Conservation (phyloP, 2,797 vertebrate genomes). For the Phataginus tricuspis region DNA sequence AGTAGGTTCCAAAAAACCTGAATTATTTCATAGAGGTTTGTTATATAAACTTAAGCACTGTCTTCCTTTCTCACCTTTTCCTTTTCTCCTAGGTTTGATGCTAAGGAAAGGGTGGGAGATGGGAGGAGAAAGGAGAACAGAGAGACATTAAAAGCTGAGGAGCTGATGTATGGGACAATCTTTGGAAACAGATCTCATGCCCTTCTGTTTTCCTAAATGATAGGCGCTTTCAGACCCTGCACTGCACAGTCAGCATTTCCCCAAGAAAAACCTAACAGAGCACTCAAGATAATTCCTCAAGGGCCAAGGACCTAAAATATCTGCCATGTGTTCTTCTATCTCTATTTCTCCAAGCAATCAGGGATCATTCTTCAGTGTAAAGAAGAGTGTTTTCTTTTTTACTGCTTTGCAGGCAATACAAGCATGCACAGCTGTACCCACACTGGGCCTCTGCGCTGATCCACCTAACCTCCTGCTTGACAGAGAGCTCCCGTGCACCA, state of each 20-base stretch:
- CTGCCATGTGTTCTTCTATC: slow-evolving; percentile 18
- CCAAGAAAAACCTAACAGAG: slow-evolving; percentile 65
- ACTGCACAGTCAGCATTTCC: slow-evolving; percentile 66
- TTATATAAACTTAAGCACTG: not conserved
- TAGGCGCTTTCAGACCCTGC: slow-evolving; percentile 40
- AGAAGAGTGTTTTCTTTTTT: slow-evolving; percentile 55
- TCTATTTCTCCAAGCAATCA: slow-evolving; percentile 71
- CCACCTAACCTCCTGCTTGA: slow-evolving; percentile 44
- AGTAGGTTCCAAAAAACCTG: not conserved
- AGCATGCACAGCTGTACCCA: slow-evolving; percentile 29
- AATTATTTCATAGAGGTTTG: not conserved
- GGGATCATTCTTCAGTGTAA: slow-evolving; percentile 42
- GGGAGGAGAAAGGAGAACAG: not conserved
- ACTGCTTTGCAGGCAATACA: not conserved
- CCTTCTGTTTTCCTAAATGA: not conserved
- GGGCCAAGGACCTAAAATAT: slow-evolving; percentile 71
- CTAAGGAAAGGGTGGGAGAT: not conserved
- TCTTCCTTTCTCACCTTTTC: not conserved
- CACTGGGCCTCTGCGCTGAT: not conserved
- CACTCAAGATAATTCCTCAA: slow-evolving; percentile 69
- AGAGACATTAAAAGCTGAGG: not conserved
- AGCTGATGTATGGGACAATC: not conserved
- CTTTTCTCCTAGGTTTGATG: not conserved
- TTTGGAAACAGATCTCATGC: not conserved
- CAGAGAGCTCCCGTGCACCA: fast-evolving